These are phyloP conservation scores for Scaptomyza montana DNA, from an alignment of 1,140 invertebrate species.

Conservation along the genomic window DNA sequence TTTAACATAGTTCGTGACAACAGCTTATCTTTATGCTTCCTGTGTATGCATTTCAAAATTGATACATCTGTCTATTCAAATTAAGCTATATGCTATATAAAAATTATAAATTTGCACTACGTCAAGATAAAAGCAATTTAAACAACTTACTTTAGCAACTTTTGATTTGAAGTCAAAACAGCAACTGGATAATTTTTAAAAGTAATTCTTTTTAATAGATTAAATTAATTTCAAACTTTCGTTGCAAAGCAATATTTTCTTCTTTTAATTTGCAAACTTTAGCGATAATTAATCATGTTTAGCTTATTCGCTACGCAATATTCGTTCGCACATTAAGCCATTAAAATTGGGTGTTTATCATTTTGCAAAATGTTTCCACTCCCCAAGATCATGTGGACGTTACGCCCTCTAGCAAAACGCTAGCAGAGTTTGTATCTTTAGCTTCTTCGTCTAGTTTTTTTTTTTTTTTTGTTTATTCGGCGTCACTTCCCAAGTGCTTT, in stretches of 20 bases:
- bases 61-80: conserved; percentile 3
- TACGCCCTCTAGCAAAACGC: neutral
- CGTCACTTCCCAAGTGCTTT: conserved; percentile 57
- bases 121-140: no score
- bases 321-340: conserved; percentile 3
- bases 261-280: neutral
- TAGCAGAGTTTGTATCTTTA: conserved; percentile 6
- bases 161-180: no score
- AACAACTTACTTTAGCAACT: no score
- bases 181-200: no score
- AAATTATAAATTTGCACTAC: no score
- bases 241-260: no score
- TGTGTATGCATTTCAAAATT: conserved; percentile 1
- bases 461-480: conserved; percentile 13
- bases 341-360: conserved; percentile 20
- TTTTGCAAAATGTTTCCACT: conserved; percentile 24
- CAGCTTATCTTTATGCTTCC: neutral
- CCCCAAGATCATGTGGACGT: neutral
- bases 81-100: neutral
- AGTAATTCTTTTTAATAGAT: no score
- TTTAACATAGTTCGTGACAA: conserved; percentile 16
- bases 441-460: conserved; percentile 20
- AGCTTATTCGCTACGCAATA: neutral
- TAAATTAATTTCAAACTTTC: no score
- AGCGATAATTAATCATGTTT: neutral